phyloP scores from a whole-genome alignment of 2,888 invertebrate genomes.

The Rhagonycha lutea region DNA sequence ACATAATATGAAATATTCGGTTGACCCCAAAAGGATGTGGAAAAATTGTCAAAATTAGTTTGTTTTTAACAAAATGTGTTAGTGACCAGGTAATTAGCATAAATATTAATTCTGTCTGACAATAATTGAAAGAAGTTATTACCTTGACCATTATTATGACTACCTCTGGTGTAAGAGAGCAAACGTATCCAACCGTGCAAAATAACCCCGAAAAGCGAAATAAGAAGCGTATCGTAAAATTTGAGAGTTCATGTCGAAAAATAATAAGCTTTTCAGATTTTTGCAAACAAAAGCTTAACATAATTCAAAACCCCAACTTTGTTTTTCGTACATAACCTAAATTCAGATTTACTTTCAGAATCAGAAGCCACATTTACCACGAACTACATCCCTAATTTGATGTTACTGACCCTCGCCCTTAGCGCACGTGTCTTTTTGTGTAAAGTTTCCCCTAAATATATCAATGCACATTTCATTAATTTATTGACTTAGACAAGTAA shows the following conservation, averaged over 20 bases:
- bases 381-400: conserved; percentile 18
- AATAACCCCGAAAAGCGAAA: not conserved
- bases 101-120: too few species aligned
- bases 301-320: not conserved
- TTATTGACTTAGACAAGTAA: conserved; percentile 20
- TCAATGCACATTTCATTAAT: conserved; percentile 23
- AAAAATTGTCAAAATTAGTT: not conserved
- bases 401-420: conserved; percentile 27
- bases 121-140: too few species aligned
- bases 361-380: conserved; percentile 17
- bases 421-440: conserved; percentile 20
- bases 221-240: not conserved
- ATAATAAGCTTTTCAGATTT: not conserved
- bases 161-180: not conserved
- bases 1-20: not conserved
- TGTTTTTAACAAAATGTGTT: not conserved
- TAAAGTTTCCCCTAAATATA: conserved; percentile 19
- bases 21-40: not conserved
- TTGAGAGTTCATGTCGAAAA: not conserved
- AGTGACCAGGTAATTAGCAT: not conserved
- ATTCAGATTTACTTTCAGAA: conserved; percentile 20
- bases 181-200: not conserved
- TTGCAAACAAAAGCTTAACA: not conserved
- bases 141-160: too few species aligned
- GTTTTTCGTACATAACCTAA: conserved; percentile 19